phyloP scores from a whole-genome alignment of 2,888 invertebrate species.

The Coleophora flavipennella region DNA sequence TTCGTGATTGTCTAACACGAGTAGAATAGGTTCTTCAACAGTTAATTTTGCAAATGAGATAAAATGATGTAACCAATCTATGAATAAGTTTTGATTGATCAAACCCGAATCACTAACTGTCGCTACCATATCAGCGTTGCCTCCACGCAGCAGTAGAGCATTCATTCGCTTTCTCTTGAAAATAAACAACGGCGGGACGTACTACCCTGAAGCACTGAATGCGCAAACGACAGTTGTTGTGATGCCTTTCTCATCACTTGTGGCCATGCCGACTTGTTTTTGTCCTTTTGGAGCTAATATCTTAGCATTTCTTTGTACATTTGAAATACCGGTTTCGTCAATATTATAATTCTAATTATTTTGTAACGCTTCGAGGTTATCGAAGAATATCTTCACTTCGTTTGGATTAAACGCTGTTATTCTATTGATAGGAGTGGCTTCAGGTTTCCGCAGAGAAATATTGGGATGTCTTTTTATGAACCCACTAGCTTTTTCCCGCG shows the following conservation, averaged over 20 bases:
- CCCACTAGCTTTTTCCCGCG: too few relatives aligned
- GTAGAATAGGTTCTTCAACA: slow-evolving; percentile 4
- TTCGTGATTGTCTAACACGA: slow-evolving; percentile 9
- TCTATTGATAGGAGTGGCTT: slow-evolving; percentile 15
- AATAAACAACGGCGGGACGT: slow-evolving; percentile 16
- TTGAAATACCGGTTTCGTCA: slow-evolving; percentile 13
- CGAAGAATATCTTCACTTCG: slow-evolving; percentile 6
- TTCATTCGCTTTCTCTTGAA: slow-evolving; percentile 14
- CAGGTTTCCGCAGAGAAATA: slow-evolving; percentile 13
- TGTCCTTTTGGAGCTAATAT: slow-evolving; percentile 13
- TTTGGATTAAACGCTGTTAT: slow-evolving; percentile 11
- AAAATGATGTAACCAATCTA: slow-evolving; percentile 4
- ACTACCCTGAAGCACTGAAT: slow-evolving; percentile 12
- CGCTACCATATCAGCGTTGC: slow-evolving; percentile 7
- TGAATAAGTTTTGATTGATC: neutral
- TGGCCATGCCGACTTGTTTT: slow-evolving; percentile 13
- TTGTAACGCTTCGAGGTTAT: slow-evolving; percentile 5
- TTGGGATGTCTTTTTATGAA: slow-evolving; percentile 14
- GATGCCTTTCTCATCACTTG: slow-evolving; percentile 12
- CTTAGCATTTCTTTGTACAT: slow-evolving; percentile 8
- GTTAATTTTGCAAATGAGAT: neutral
- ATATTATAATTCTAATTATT: slow-evolving; percentile 14
- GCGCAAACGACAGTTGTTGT: slow-evolving; percentile 12
- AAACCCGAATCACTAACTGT: slow-evolving; percentile 3
- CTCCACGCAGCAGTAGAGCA: slow-evolving; percentile 10